Evolutionary conservation across 2,113 vertebrate species (phyloP).

Genomic region (Motacilla tschutschensis): DNA sequence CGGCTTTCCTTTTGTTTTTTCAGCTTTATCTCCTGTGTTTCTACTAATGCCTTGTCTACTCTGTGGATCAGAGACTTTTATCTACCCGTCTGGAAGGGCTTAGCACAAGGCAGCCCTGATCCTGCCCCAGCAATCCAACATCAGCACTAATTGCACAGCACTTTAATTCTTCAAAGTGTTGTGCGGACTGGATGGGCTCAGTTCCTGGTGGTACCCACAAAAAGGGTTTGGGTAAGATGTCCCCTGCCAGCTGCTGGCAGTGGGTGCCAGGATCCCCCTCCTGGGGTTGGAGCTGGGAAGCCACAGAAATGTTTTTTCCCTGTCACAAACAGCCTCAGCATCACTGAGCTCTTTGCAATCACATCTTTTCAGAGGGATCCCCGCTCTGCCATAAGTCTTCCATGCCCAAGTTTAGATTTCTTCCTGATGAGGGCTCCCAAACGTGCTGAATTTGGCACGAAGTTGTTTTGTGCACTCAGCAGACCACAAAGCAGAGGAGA

Average conservation of each 20-base stretch:
- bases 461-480: background rate
- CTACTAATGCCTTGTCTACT: constrained; percentile 18
- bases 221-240: background rate
- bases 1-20: background rate
- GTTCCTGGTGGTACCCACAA: background rate
- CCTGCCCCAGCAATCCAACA: background rate
- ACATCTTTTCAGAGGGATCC: background rate
- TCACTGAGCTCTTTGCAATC: background rate
- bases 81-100: constrained; percentile 17
- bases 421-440: background rate
- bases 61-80: constrained; percentile 40
- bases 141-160: background rate
- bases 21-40: constrained; percentile 16
- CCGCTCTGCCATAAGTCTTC: background rate
- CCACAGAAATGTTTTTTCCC: background rate
- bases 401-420: background rate
- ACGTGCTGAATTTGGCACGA: background rate
- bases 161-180: background rate
- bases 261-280: background rate
- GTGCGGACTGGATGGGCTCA: background rate
- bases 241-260: background rate
- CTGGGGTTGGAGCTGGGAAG: background rate
- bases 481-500: background rate
- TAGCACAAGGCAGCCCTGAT: background rate
- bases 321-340: background rate